A percentile compares a stretch with the other conserved stretches of the same genome.
Evolutionary conservation across 2,797 vertebrate genomes (phyloP).

Genomic region (Enteromius afrohamiltoni): DNA sequence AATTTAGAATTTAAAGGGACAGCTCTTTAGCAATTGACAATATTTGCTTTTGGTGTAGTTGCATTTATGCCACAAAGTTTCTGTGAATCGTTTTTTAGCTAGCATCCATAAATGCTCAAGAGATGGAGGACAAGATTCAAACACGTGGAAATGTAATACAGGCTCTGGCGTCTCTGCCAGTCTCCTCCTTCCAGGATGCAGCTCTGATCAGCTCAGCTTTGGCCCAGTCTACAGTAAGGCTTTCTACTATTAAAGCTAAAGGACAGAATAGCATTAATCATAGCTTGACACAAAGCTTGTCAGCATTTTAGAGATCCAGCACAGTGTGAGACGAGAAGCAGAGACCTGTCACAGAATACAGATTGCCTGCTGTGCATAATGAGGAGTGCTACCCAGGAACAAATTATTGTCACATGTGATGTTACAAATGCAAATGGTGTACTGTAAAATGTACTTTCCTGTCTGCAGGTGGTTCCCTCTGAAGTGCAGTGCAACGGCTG

Average conservation of each 20-base stretch:
- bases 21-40: background rate
- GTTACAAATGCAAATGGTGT: background rate
- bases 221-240: conserved; percentile 73
- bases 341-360: conserved; percentile 12
- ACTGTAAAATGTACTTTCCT: conserved; percentile 1
- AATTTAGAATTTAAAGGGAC: background rate
- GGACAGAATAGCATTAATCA: conserved; percentile 19
- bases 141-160: conserved; percentile 74
- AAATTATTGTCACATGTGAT: conserved; percentile 26
- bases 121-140: conserved; percentile 66
- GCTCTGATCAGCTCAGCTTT: conserved; percentile 79
- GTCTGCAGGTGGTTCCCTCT: conserved; percentile 70
- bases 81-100: conserved; percentile 59
- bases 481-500: conserved; percentile 68
- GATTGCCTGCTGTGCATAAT: conserved; percentile 19
- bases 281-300: conserved; percentile 20
- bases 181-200: conserved; percentile 75
- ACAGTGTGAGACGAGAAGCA: conserved; percentile 16
- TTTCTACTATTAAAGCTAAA: conserved; percentile 40
- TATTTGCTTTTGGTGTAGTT: background rate
- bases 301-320: conserved; percentile 20
- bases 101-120: conserved; percentile 52
- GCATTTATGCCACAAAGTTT: background rate
- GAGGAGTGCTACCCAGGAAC: conserved; percentile 16
- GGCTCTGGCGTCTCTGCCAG: conserved; percentile 72